Conservation (phyloP, 2,113 vertebrate genomes). For the Panthera uncia region DNA sequence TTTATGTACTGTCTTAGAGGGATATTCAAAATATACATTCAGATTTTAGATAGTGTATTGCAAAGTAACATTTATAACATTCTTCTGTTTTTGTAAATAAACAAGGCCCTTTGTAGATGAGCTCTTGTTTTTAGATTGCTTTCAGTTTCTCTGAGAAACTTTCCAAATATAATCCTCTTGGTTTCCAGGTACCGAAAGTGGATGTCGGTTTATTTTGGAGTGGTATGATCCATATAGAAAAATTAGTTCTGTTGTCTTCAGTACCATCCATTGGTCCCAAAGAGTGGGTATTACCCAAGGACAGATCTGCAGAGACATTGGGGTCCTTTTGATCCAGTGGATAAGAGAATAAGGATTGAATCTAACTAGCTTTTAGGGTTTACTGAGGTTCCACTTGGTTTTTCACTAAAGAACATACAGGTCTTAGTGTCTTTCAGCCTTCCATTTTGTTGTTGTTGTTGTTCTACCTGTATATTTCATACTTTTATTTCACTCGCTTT, state of each 20-base stretch:
- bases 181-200: not conserved
- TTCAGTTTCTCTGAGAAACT: not conserved
- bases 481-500: not conserved
- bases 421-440: not conserved
- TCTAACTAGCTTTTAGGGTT: not conserved
- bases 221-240: not conserved
- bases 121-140: slow-evolving; percentile 3
- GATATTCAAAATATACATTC: not conserved
- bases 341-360: not conserved
- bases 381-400: not conserved
- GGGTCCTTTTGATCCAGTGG: not conserved
- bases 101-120: not conserved
- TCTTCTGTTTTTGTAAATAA: not conserved
- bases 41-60: not conserved
- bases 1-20: not conserved
- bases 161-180: not conserved
- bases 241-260: not conserved
- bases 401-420: not conserved
- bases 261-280: rapidly evolving
- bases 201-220: not conserved
- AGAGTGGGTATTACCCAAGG: not conserved
- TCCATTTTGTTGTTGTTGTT: too few relatives aligned
- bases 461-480: not conserved
- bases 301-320: not conserved
- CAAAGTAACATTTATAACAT: not conserved